Percentiles rank a stretch among this genome's conserved stretches.
These are phyloP conservation scores for Xenus cinereus DNA, from an alignment of 2,113 vertebrate species.

Conservation along the genomic window DNA sequence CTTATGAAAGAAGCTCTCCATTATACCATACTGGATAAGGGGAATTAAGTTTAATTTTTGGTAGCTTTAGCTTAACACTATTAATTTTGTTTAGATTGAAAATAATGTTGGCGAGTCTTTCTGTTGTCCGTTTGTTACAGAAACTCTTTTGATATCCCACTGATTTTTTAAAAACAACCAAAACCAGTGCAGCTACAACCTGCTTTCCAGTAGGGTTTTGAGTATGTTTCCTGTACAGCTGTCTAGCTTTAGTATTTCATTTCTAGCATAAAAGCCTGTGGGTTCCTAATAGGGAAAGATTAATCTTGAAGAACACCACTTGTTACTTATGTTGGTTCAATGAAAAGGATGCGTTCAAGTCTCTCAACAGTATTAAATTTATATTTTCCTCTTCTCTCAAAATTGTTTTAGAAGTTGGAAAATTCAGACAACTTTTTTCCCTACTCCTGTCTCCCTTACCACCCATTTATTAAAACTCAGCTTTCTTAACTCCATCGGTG, in stretches of 20 bases:
- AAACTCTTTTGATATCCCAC: not conserved
- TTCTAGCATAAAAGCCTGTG: not conserved
- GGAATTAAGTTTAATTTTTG: not conserved
- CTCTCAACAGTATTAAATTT: not conserved
- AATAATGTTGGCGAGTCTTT: not conserved
- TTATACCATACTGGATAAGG: not conserved
- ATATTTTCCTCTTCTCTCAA: not conserved
- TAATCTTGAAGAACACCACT: not conserved
- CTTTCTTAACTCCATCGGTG: not conserved
- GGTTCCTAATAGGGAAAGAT: not conserved
- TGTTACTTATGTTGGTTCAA: not conserved
- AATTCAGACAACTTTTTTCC: not conserved
- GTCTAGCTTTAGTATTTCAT: not conserved
- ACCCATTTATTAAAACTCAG: slow-evolving; percentile 29
- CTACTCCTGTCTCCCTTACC: not conserved
- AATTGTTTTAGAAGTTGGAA: not conserved
- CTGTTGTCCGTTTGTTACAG: not conserved
- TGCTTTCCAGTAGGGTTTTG: not conserved
- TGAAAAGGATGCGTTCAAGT: not conserved
- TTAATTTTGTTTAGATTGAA: not conserved
- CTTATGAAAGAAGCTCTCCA: not conserved
- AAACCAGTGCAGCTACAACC: not conserved
- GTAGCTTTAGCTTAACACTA: not conserved
- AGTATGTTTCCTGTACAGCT: not conserved
- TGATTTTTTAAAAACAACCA: not conserved